Percentiles rank a stretch among this genome's conserved stretches.
These are phyloP conservation scores for Cyprinodon tularosa DNA, from an alignment of 2,113 vertebrate species.

Conservation along the genomic window DNA sequence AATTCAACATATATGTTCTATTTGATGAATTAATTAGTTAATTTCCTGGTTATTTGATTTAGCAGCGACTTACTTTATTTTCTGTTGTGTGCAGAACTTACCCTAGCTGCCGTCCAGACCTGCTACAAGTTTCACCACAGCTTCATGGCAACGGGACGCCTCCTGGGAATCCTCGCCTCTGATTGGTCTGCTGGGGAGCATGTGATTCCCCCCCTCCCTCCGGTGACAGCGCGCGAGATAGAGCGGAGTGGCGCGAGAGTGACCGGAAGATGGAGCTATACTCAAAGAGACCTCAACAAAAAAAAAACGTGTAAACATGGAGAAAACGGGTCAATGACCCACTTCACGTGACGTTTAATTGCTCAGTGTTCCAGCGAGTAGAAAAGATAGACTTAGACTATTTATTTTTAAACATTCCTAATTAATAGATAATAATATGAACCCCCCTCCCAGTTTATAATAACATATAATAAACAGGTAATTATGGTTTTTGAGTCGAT, in stretches of 20 bases:
- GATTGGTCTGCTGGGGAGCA: conserved; percentile 55
- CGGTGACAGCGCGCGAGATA: conserved; percentile 50
- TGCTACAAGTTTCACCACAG: conserved; percentile 1
- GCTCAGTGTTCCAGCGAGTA: neutral
- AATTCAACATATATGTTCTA: neutral
- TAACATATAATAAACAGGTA: no score
- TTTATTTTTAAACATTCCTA: no score
- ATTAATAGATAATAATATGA: no score
- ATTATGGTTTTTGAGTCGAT: no score
- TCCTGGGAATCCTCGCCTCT: conserved; percentile 1
- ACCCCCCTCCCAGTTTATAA: no score
- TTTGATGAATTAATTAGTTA: neutral
- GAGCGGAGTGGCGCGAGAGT: conserved; percentile 58
- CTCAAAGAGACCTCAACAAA: neutral
- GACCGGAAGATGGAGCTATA: neutral
- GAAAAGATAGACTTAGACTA: no score
- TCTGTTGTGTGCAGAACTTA: conserved; percentile 30
- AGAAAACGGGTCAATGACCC: neutral
- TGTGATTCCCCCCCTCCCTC: conserved; percentile 6
- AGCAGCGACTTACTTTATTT: neutral
- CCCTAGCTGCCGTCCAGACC: conserved; percentile 26
- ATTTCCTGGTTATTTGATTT: neutral
- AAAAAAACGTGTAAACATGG: neutral
- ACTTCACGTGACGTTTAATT: neutral
- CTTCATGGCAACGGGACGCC: conserved; percentile 66